phyloP scores from a whole-genome alignment of 2,797 vertebrate species.

The Catharus ustulatus region DNA sequence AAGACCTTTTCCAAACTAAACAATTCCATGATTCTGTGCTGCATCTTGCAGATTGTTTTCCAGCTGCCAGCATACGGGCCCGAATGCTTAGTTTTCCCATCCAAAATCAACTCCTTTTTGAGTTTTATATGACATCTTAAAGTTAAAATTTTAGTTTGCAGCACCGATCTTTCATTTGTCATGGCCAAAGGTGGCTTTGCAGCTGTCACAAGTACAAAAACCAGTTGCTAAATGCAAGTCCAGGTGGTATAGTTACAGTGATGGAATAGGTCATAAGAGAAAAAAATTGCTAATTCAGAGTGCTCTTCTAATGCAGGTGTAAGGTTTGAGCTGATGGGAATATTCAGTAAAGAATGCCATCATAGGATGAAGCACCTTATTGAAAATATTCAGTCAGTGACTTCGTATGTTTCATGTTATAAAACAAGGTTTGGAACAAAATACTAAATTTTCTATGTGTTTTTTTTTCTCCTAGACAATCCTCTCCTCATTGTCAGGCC shows the following conservation, averaged over 20 bases:
- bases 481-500: slow-evolving; percentile 96
- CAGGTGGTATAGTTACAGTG: neutral
- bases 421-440: neutral
- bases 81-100: neutral
- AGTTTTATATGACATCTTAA: neutral
- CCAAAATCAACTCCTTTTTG: neutral
- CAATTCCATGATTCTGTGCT: neutral
- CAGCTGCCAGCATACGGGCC: neutral
- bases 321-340: neutral
- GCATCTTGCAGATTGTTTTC: neutral
- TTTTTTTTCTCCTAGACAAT: slow-evolving; percentile 84
- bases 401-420: neutral
- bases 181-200: neutral
- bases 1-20: neutral
- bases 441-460: neutral
- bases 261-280: neutral
- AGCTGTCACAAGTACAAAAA: neutral
- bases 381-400: neutral
- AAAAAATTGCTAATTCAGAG: neutral
- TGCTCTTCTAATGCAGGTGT: neutral
- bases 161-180: neutral
- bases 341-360: neutral
- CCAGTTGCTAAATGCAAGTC: neutral
- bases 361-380: neutral
- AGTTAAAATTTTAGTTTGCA: neutral